Base-by-base conservation (phyloP, 2,888 invertebrate species). In the Ethmia dodecea region DNA sequence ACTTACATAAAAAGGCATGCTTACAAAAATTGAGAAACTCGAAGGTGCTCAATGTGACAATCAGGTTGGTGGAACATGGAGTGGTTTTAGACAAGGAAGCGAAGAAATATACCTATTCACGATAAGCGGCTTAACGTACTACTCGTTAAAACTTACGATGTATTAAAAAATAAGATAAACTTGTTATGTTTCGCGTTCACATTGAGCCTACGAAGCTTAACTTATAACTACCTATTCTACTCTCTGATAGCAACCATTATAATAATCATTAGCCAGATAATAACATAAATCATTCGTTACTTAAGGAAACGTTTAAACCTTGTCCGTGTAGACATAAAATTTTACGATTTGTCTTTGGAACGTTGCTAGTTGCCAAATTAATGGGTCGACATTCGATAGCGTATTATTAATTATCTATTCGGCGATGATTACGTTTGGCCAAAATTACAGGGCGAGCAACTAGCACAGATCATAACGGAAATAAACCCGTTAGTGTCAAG, bases 251-350 rank as follows among this genome's bases (percentile, higher is more conserved):
- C 52, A 56, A 52, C 50, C 50, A 52, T 44, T 52, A 47, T 47
- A 45, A 40, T 39, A 48, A 50, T 58, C 65, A 63, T 70, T 68
- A 70, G 61, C 60, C 43, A 53, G 52, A 42, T 40, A 47, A 62
- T 71, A 64, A 61, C 56, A 67, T 70, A 68, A 70, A 63, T 70
- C 68, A 67, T 57, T 52, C 44, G 57, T 61, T 62, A 62, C 57
- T 70, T 67, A 63, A 61, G 42, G 63, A 60, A 68, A 62, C 60
- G 53, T 60, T 55, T 55, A 53, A 57, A 51, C 57, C 59, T 62
- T 50, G 55, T 55, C 60, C 52, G 51, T 53, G 59, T 46, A 37
- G 43, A 63, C 55, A 66, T 69, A 52, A 68, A 63, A 58, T 62
- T 73, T 70, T 55, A 67, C 57, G 69, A 70, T 61, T 58, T 54